Base-by-base conservation (phyloP, 30 jellyfish, hydroid and myxozoan species). In the Aurelia aurita complex sp. Pacific region DNA sequence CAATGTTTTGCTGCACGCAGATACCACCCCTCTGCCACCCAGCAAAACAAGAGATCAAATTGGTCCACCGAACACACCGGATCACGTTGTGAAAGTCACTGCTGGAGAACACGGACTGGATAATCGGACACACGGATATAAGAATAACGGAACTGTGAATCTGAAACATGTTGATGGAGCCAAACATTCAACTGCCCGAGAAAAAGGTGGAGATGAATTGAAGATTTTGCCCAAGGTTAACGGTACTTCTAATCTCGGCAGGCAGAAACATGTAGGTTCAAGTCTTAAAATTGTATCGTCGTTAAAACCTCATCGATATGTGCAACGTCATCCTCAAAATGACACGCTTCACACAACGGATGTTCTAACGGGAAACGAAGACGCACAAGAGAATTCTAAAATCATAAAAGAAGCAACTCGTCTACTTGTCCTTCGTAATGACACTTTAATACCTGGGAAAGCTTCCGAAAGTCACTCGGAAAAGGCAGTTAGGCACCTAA, bases 1-100 rank as follows among this genome's bases (percentile, higher is more conserved):
- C 86, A 70, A 83, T 83, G 92, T 71, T 71, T 83, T 83, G 92
- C 86, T 71, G 67, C 86, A 70, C 57, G 85, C 92, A 29, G 92
- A 72, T 64, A 70, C 80, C 60, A 83, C 80, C 80, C 92, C 92
- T 29, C 92, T 71, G 52, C 77, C 92, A 35, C 92, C 85, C 36
- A 72, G 85, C 86, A 83, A 83, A 71, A 83, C 92, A 55, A 61
- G 92, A 18, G 92, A 83, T 62, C 92, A 71, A 46, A 83, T 83
- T 19, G 92, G 80, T 42, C 92, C 86, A 34, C 92, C 86, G n/a
- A 15, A n/a, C 10, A 5, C 60, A 46, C 57, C 57, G 12, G 57
- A 46, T 5, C 57, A 46, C 57, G 57, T 1, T 7, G 12, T 46
- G 57, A 46, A 46, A 46, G 57, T 46, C 8, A 46, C 57, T 9